A percentile compares a stretch with the other conserved stretches of the same genome.
phyloP scores from a whole-genome alignment of 2,888 invertebrate genomes.

The Harpagoxenus sublaevis region DNA sequence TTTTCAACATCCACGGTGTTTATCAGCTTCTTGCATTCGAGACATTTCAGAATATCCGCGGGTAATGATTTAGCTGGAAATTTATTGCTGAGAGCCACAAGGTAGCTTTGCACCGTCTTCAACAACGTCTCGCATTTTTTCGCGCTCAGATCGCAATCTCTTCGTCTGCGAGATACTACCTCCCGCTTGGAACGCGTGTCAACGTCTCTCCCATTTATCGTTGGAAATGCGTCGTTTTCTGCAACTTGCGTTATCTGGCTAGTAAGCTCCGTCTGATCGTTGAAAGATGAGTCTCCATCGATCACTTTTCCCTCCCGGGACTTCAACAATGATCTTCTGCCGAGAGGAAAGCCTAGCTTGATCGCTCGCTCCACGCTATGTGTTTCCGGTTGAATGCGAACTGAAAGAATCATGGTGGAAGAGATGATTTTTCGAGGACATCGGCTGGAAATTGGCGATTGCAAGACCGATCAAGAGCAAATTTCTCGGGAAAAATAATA shows the following conservation, averaged over 20 bases:
- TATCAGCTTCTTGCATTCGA: constrained; percentile 67
- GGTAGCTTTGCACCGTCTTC: constrained; percentile 43
- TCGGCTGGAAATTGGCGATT: constrained; percentile 21
- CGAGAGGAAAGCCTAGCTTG: neutral
- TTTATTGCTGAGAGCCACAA: neutral
- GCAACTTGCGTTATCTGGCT: neutral
- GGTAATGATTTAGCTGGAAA: constrained; percentile 20
- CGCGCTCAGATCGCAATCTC: constrained; percentile 29
- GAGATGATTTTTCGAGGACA: constrained; percentile 20
- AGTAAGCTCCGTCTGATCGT: neutral
- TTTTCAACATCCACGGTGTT: neutral
- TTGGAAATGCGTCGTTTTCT: neutral
- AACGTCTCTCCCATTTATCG: neutral
- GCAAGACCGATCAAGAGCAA: neutral
- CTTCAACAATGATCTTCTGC: neutral
- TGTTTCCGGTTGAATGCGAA: neutral
- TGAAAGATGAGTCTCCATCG: neutral
- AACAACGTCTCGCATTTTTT: constrained; percentile 52
- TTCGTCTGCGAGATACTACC: neutral
- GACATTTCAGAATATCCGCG: constrained; percentile 64
- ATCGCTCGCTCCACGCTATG: neutral
- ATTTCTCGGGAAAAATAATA: neutral
- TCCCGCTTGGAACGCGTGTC: constrained; percentile 55
- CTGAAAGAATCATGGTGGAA: constrained; percentile 45
- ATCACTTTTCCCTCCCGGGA: neutral